Conservation (phyloP, 1,140 invertebrate species). For the Carcinoscorpius rotundicauda region DNA sequence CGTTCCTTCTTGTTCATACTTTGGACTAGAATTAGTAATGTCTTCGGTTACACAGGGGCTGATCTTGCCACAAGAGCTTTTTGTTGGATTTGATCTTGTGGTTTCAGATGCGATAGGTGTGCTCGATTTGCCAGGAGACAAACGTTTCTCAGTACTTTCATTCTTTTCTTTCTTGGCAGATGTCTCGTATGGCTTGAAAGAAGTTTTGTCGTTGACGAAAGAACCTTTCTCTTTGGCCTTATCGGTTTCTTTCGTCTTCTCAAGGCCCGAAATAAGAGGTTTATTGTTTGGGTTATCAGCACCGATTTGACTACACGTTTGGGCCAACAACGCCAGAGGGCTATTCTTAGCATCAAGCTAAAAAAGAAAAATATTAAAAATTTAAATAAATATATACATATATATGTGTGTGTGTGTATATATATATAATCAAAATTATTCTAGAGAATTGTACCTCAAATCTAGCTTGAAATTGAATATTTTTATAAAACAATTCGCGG, state of each 20-base stretch:
- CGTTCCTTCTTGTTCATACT: conserved; percentile 7
- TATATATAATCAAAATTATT: too few relatives aligned
- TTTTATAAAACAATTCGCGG: too few relatives aligned
- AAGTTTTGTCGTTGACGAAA: not conserved
- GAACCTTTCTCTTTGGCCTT: not conserved
- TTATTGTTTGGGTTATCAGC: conserved; percentile 5
- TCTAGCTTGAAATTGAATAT: too few relatives aligned
- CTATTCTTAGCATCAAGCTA: conserved; percentile 3
- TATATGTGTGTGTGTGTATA: too few relatives aligned
- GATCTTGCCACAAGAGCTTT: too few relatives aligned
- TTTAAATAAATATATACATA: too few relatives aligned
- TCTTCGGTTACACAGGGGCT: too few relatives aligned
- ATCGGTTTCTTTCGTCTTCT: not conserved
- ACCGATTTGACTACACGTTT: conserved; percentile 6
- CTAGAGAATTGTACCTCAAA: too few relatives aligned
- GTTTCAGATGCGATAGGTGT: not conserved
- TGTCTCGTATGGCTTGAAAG: not conserved
- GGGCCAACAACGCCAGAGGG: conserved; percentile 9
- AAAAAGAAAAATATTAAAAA: not conserved
- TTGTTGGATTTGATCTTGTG: not conserved
- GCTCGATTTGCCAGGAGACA: too few relatives aligned
- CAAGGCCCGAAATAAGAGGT: not conserved
- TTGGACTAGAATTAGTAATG: not conserved
- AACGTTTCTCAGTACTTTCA: not conserved
- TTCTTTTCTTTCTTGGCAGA: not conserved